phyloP scores from a whole-genome alignment of 2,888 invertebrate genomes.

The Melanostoma scalare region DNA sequence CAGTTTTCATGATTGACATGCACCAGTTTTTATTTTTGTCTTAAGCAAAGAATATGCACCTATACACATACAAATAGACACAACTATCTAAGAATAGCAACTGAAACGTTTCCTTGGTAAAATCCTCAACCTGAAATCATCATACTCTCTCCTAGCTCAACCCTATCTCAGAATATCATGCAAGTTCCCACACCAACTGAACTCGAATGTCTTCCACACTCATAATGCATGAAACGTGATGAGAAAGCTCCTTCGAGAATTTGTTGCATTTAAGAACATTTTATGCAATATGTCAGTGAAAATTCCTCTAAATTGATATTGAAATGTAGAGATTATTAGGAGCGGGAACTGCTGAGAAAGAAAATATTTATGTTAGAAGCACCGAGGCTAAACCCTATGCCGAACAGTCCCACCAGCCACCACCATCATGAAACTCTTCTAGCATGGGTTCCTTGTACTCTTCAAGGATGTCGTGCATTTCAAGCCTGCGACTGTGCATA shows the following conservation, averaged over 20 bases:
- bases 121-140: slow-evolving; percentile 15
- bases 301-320: slow-evolving; percentile 58
- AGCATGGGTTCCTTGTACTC: slow-evolving; percentile 54
- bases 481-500: slow-evolving; percentile 39
- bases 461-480: slow-evolving; percentile 63
- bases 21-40: not conserved
- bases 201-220: slow-evolving; percentile 42
- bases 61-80: not conserved
- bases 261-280: slow-evolving; percentile 68
- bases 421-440: slow-evolving; percentile 3
- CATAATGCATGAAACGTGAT: slow-evolving; percentile 63
- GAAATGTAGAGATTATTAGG: slow-evolving; percentile 35
- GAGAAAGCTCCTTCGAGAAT: slow-evolving; percentile 52
- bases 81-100: slow-evolving; percentile 35
- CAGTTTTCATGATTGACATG: not conserved
- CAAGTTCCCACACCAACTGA: not conserved
- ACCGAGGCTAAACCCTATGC: slow-evolving; percentile 21
- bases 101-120: slow-evolving; percentile 46
- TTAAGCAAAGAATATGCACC: no score
- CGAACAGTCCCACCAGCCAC: slow-evolving; percentile 1
- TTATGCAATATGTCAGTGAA: slow-evolving; percentile 63
- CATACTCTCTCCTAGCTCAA: not conserved
- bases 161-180: not conserved
- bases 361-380: not conserved
- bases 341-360: not conserved